A percentile compares a stretch with the other conserved stretches of the same genome.
phyloP scores from a whole-genome alignment of 1,140 invertebrate species.

The Macrobrachium rosenbergii region DNA sequence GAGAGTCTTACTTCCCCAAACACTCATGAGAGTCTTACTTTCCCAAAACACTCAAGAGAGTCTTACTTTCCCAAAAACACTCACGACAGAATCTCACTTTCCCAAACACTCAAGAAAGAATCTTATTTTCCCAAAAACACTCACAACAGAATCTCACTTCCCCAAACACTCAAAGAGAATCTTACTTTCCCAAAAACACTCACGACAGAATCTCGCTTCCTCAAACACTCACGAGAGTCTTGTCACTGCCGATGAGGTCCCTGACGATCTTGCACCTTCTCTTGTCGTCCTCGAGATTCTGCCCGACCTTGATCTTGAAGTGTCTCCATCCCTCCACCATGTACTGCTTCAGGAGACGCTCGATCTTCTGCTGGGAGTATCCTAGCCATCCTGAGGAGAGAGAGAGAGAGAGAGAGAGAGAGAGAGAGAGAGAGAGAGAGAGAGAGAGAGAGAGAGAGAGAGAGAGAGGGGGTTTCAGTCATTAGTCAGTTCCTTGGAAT shows the following conservation, averaged over 20 bases:
- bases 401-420: background rate
- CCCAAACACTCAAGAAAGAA: constrained; percentile 75
- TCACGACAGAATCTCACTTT: too few relatives aligned
- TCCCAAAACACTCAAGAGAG: background rate
- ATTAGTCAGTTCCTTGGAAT: background rate
- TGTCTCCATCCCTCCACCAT: constrained; percentile 81
- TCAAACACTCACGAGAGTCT: constrained; percentile 75
- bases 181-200: constrained; percentile 61
- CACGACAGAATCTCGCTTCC: constrained; percentile 72
- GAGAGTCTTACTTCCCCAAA: background rate
- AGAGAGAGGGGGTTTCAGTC: background rate
- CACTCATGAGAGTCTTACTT: background rate
- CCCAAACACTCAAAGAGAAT: background rate
- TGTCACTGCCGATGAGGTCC: constrained; percentile 82
- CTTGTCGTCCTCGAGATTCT: constrained; percentile 83
- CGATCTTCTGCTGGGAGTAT: constrained; percentile 80
- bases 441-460: background rate
- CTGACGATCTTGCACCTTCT: constrained; percentile 80
- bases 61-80: too few relatives aligned
- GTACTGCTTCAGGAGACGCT: constrained; percentile 80
- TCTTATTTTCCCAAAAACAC: too few relatives aligned
- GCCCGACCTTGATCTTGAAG: constrained; percentile 94
- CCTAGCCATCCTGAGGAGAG: constrained; percentile 81
- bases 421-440: background rate
- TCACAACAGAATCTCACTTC: background rate